Base-by-base conservation (phyloP, 1,140 invertebrate genomes). In the Diachasma alloeum region DNA sequence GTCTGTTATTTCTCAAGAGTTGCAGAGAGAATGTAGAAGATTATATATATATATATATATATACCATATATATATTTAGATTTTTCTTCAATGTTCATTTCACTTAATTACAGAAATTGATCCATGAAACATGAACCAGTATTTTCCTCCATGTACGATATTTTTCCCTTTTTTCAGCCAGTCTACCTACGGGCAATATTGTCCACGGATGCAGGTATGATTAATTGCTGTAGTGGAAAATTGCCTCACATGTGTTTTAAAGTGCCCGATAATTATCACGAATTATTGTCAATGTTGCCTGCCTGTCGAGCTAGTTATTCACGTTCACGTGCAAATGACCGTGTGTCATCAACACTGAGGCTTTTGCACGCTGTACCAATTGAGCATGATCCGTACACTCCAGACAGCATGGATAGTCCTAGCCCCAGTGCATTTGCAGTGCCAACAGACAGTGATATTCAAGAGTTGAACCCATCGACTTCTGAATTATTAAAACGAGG, bases 131-230 rank as follows among this genome's bases (percentile, higher is more conserved):
- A 5, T 53, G n/a, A n/a, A 13, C 11, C 26, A 1, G 4, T 22
- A 59, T 39, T 75, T 26, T 67, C 15, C 24, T 19, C 13, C 13
- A 31, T 66, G 26, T 66, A 66, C 26, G 11, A 39, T 37, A 68
- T 37, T 76, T 15, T 78, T 79, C 82, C 79, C 70, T 83, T 84
- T 90, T 93, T 93, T 69, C 93, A 96, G 95, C 95, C 95, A 84
- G 95, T 96, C 88, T 96, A 94, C 91, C 92, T 96, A 85, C 92
- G 91, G 85, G 90, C 93, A 87, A 90, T 91, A 83, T 91, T 96
- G 82, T 91, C 92, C 85, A 89, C 90, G 83, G 92, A 94, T 83
- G 91, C 94, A 95, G 95, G 95, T 95, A 95, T 90, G 88, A 90
- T 94, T 90, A 90, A 90, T 85, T 94, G 94, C 88, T 90, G 89